Base-by-base conservation (phyloP, 2,888 invertebrate species). In the Diaphora mendica region DNA sequence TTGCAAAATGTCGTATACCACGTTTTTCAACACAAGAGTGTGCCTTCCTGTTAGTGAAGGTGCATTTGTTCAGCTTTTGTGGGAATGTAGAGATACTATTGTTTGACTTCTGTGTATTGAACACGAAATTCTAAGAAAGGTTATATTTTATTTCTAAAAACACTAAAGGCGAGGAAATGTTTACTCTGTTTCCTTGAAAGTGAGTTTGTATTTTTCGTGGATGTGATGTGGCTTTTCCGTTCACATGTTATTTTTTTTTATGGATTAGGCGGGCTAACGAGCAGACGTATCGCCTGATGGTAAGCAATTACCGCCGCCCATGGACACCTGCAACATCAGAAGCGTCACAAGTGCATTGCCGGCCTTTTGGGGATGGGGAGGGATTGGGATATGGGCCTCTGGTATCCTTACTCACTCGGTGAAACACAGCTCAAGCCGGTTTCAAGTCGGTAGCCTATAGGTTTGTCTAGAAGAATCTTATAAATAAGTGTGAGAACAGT, bases 21-120 rank as follows among this genome's bases (percentile, higher is more conserved):
- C 39, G 66, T 67, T 66, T 55, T 66, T 15, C 33, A 42, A 11
- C 26, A 30, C 11, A 44, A 51, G 44, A 74, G 20, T 17, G 15
- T n/a, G 51, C 33, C 44, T 30, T 48, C 48, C 48, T 55, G 44
- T 72, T 68, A 68, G 68, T 75, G 48, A 72, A 75, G 74, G 70
- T 59, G 55, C 55, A 76, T 83, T 82, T 75, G 73, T 76, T 76
- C 59, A 68, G 68, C 65, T 72, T 72, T 80, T 76, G 70, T 76
- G 65, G n/a, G 26, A 73, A 74, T 76, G 68, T 64, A 42, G 55
- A 74, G 67, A 82, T 75, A 73, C 59, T 74, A 66, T 68, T 75
- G 66, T 78, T 73, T 76, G 67, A 55, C 64, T 74, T 77, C 73
- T 71, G 64, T 62, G 73, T 62, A 30, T 62, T 62, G 59, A 33